Base-by-base conservation (phyloP, 1,140 invertebrate genomes). In the Drosophila kikkawai region DNA sequence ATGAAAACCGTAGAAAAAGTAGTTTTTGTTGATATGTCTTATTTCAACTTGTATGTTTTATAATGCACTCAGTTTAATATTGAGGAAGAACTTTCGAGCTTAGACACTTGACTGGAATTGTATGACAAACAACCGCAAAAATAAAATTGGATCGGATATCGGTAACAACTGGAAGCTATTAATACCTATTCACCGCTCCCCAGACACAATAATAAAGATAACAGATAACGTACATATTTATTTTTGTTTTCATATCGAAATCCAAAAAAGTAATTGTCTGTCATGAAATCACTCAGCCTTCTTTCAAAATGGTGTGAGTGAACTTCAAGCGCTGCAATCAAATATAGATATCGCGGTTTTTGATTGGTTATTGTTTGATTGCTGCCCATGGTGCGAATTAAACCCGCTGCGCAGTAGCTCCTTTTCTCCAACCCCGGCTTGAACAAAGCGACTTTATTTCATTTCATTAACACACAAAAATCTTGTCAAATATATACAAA, bases 291-390 rank as follows among this genome's bases (percentile, higher is more conserved):
- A 66, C 47, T 66, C 26, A 39, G 19, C 8, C 22, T 26, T 67
- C 48, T 32, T 37, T 45, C 7, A 12, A 13, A 53, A 19, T 12
- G 45, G 36, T 68, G 39, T 78, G 61, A 71, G 64, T 75, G 75
- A 80, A 71, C 61, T 68, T 68, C 53, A 75, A 67, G 65, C 36
- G 53, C 29, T 58, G 58, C 66, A 68, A 80, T 86, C 77, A 83
- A 83, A 87, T 69, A 73, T 66, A 59, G 69, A 87, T 83, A 88
- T 88, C 57, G 69, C 53, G 67, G 88, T 77, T 80, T 77, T 86
- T 80, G 67, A 90, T 84, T 84, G 68, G 61, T 50, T 64, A 81
- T 78, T 84, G 77, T 70, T 70, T 51, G 74, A 90, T 79, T 71
- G 55, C 42, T 32, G 74, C 78, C 85, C 81, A 81, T 88, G 68